Percentiles rank a stretch among this genome's conserved stretches.
Evolutionary conservation across 2,797 vertebrate genomes (phyloP).

Genomic region (Urocyon cinereoargenteus): DNA sequence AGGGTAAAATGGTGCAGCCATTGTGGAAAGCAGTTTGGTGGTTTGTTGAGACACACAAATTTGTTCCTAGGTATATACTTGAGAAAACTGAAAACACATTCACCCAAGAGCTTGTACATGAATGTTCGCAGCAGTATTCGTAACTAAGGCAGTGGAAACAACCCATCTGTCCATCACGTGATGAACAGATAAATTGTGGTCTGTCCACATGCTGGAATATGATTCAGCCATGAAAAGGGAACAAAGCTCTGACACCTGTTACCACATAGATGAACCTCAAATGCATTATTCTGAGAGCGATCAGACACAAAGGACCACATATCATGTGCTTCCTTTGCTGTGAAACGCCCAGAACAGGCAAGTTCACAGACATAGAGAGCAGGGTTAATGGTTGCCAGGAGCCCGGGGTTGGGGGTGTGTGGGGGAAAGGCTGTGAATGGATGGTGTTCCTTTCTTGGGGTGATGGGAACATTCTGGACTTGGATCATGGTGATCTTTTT

Average conservation of each 20-base stretch:
- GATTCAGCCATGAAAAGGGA: not conserved
- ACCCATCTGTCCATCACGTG: not conserved
- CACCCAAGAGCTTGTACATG: not conserved
- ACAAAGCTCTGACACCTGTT: accelerated
- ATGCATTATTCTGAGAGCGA: not conserved
- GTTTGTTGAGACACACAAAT: not conserved
- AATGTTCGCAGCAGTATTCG: not conserved
- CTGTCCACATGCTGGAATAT: not conserved
- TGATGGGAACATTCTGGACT: not conserved
- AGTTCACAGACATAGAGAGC: too few relatives aligned
- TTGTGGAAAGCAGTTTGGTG: not conserved
- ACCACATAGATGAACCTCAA: too few relatives aligned
- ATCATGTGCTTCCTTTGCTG: not conserved
- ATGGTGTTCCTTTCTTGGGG: not conserved
- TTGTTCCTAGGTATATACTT: too few relatives aligned
- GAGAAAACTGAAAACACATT: not conserved
- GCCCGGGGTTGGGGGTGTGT: too few relatives aligned
- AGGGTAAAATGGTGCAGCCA: not conserved
- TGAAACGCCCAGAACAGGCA: not conserved
- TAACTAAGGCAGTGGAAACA: not conserved
- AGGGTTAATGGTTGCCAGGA: not conserved
- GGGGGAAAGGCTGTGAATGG: not conserved
- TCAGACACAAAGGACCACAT: not conserved
- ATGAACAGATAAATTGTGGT: not conserved
- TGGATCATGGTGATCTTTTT: not conserved